Conservation (phyloP, 2,113 vertebrate genomes). For the Burhinus bistriatus region DNA sequence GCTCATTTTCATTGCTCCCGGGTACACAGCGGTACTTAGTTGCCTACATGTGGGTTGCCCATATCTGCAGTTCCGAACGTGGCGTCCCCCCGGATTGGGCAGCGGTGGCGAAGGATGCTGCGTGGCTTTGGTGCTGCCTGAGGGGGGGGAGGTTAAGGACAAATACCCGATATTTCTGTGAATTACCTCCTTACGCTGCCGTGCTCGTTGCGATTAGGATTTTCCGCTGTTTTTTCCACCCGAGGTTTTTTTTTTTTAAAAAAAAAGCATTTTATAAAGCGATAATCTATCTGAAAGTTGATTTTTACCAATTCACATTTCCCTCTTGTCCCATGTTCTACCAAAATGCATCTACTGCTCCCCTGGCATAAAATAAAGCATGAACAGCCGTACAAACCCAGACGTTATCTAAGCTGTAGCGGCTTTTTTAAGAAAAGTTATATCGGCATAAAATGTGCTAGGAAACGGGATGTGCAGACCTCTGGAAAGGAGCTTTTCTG, state of each 20-base stretch:
- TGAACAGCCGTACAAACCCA: neutral
- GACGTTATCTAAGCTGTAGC: fast-evolving
- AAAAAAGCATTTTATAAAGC: neutral
- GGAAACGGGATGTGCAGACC: neutral
- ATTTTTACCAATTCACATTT: neutral
- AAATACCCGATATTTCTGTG: neutral
- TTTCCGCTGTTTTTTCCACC: neutral
- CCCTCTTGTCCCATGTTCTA: neutral
- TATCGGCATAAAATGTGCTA: neutral
- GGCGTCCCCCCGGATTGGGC: fast-evolving
- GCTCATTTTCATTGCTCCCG: neutral
- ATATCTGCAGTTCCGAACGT: fast-evolving
- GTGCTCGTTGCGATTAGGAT: neutral
- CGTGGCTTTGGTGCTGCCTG: neutral
- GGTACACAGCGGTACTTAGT: fast-evolving
- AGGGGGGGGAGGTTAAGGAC: neutral
- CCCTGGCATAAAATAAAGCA: neutral
- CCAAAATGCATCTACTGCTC: neutral
- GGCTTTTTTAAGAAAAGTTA: neutral
- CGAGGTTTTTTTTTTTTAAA: neutral
- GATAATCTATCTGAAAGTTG: neutral
- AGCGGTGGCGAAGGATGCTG: neutral
- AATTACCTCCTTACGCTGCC: neutral
- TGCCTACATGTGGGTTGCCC: fast-evolving
- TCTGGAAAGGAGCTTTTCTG: neutral